phyloP scores from a whole-genome alignment of 1,140 invertebrate genomes.

The Ceratina australensis region DNA sequence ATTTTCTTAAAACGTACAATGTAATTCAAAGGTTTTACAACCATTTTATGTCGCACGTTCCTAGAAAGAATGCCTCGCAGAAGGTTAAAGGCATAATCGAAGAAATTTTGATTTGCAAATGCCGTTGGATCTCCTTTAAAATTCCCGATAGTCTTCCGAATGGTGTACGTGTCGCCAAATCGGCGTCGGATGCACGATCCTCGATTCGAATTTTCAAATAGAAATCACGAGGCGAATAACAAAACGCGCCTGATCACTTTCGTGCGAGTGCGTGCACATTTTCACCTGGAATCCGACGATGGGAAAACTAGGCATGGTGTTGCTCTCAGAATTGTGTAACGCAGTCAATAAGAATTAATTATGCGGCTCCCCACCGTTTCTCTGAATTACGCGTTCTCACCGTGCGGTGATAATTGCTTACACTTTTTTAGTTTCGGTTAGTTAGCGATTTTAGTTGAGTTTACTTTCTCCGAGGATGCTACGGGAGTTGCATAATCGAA shows the following conservation, averaged over 20 bases:
- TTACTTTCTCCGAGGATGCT: conserved; percentile 1
- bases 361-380: background rate
- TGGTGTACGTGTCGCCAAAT: conserved; percentile 38
- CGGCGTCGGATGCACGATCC: conserved; percentile 7
- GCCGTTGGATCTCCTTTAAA: conserved; percentile 13
- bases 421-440: background rate
- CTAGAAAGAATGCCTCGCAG: background rate
- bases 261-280: conserved; percentile 4
- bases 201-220: conserved; percentile 43
- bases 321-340: conserved; percentile 27
- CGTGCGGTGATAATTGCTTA: background rate
- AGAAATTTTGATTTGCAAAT: no score
- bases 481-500: background rate
- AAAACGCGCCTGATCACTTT: conserved; percentile 30
- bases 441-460: background rate
- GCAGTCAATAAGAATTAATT: conserved; percentile 37
- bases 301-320: background rate
- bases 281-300: conserved; percentile 24
- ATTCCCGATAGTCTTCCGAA: conserved; percentile 11
- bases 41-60: background rate
- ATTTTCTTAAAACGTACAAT: no score
- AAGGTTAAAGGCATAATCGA: conserved; percentile 11
- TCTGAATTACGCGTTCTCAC: background rate
- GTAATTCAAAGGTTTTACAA: no score
- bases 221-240: conserved; percentile 32